A percentile compares a stretch with the other conserved stretches of the same genome.
phyloP scores from a whole-genome alignment of 2,888 invertebrate genomes.

The Eupsilia transversa region DNA sequence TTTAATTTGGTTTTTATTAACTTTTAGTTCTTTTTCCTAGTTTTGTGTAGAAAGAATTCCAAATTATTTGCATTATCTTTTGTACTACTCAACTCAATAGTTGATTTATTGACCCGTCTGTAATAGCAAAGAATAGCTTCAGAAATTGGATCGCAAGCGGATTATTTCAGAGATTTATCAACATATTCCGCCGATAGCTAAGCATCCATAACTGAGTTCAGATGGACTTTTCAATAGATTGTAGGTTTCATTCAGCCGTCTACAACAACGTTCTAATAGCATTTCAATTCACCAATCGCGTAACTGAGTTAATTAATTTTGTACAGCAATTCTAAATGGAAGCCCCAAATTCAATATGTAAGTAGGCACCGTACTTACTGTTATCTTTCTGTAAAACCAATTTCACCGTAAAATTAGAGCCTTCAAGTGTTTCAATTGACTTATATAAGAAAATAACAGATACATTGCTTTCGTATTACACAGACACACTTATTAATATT shows the following conservation, averaged over 20 bases:
- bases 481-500: constrained; percentile 13
- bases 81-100: not conserved
- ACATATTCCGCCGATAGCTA: not conserved
- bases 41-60: constrained; percentile 4
- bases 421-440: constrained; percentile 22
- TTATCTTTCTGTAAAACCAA: constrained; percentile 62
- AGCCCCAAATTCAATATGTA: constrained; percentile 58
- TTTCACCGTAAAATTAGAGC: constrained; percentile 57
- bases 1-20: constrained; percentile 43
- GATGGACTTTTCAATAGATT: not conserved
- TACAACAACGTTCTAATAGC: not conserved
- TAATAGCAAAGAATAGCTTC: not conserved
- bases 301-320: constrained; percentile 54
- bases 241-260: not conserved
- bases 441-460: constrained; percentile 27
- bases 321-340: constrained; percentile 37
- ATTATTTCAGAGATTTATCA: not conserved
- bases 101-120: constrained; percentile 1
- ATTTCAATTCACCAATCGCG: constrained; percentile 35
- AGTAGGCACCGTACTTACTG: constrained; percentile 45
- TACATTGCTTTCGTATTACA: constrained; percentile 15
- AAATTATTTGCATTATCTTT: not conserved
- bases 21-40: constrained; percentile 17
- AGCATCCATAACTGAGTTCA: too few relatives aligned
- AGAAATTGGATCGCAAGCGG: not conserved